phyloP scores from a whole-genome alignment of 2,113 vertebrate genomes.

The Hippocampus mohnikei region DNA sequence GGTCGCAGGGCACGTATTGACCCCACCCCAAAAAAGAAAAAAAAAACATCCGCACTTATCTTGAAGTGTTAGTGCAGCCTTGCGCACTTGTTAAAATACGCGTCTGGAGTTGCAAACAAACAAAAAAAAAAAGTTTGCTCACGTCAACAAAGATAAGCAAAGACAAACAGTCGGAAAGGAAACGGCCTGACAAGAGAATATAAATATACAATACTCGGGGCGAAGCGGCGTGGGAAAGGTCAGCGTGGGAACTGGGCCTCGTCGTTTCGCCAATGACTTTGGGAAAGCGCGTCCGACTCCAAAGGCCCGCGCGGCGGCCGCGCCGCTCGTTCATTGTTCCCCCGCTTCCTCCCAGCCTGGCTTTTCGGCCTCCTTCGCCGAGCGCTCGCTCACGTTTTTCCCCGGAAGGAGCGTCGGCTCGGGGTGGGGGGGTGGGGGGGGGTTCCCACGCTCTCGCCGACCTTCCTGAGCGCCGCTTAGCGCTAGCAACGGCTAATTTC shows the following conservation, averaged over 20 bases:
- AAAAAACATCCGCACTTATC: too few species aligned
- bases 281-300: slow-evolving; percentile 19
- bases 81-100: background rate
- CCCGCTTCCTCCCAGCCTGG: slow-evolving; percentile 60
- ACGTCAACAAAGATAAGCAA: slow-evolving; percentile 56
- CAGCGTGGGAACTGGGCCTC: slow-evolving; percentile 61
- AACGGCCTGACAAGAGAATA: slow-evolving; percentile 48
- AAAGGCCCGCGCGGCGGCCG: slow-evolving; percentile 27
- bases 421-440: background rate
- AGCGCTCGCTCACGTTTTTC: slow-evolving; percentile 49
- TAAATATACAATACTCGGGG: slow-evolving; percentile 52
- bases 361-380: slow-evolving; percentile 27
- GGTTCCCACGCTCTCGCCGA: slow-evolving; percentile 70
- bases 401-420: slow-evolving; percentile 41
- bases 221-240: slow-evolving; percentile 62
- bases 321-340: slow-evolving; percentile 69
- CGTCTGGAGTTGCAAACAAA: slow-evolving; percentile 32
- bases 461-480: slow-evolving; percentile 52
- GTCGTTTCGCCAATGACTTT: slow-evolving; percentile 58
- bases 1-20: too few species aligned
- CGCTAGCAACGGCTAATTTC: background rate
- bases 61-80: background rate
- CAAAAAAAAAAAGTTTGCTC: slow-evolving; percentile 25
- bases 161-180: slow-evolving; percentile 56
- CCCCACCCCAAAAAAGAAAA: too few species aligned